Base-by-base conservation (phyloP, 2,797 vertebrate species). In the Leptoclinus maculatus region DNA sequence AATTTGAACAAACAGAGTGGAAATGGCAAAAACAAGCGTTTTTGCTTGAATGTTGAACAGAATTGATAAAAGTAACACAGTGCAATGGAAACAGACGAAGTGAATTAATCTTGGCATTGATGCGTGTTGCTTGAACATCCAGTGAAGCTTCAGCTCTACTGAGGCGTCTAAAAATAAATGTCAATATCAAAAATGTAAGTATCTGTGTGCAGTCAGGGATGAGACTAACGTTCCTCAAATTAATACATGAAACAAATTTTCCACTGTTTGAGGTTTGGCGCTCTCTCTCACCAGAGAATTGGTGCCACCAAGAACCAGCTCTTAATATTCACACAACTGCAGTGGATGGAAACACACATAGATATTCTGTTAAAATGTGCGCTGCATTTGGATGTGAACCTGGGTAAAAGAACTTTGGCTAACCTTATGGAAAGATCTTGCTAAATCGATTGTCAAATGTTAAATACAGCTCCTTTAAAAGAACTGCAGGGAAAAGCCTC, bases 401-500 rank as follows among this genome's bases (percentile, higher is more conserved):
- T 43, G 36, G 39, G 13, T 25, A 19, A 17, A 43, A 63, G 2
- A 7, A 27, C 14, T 17, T 57, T 32, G 16, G 27, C 7, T 57
- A 54, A 54, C 16, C 14, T 29, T 0, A 29, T 14, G 54, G 23
- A 29, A 56, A 56, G 54, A 7, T 17, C 7, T 56, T 4, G 23
- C 29, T 56, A 16, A 16, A 29, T 53, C 17, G 13, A 14, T 16
- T 54, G 54, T 32, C 9, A 0, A 32, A 56, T 6, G 14, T 29
- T 56, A 29, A 56, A 27, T 14, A 27, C 2, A 54, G 53, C 53
- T 54, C 51, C 53, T 53, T 59, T 60, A 56, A 73, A 64, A 58
- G 54, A 70, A 19, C 49, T 36, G 54, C 56, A 67, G 51, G 32
- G 11, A 77, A 25, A 56, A 74, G 21, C 21, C 23, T 68, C 16